Base-by-base conservation (phyloP, 2,113 vertebrate genomes). In the Miniopterus natalensis region DNA sequence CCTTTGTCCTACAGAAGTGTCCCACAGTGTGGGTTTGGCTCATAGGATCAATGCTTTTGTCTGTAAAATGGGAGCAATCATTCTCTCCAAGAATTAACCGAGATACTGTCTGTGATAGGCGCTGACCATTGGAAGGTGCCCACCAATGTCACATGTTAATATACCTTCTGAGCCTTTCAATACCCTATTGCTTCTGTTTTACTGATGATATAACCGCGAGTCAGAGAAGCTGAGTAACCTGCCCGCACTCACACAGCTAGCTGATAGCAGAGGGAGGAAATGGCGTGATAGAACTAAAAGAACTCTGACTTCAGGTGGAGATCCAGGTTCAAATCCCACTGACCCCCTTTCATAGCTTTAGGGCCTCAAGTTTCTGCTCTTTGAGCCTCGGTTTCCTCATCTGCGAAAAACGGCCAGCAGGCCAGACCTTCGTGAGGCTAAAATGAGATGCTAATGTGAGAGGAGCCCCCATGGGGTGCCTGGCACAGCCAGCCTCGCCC, bases 401-500 rank as follows among this genome's bases (percentile, higher is more conserved):
- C 51, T 81, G 53, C 25, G 8, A 85, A 49, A 14, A 9, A 1
- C 8, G 0, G 20, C 57, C 49, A 15, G n/a, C 74, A 65, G 79
- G 45, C 23, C 40, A 65, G 70, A 18, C 2, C 2, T 6, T 15
- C n/a, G 15, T 1, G 55, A 15, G 31, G 70, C 5, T 61, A 23
- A 3, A 36, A 45, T 11, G 70, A 79, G 42, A 29, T 20, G 9
- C 27, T 20, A 2, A 1, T 0, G 2, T 3, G 63, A 59, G 23
- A 9, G 27, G 1, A 10, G 29, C 42, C 0, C 0, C 11, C 1
- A 0, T 1, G 6, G 21, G 51, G 10, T 6, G 14, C 49, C 63
- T 6, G 23, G 45, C 49, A 25, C 4, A 5, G n/a, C 7, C 36
- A 1, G 40, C 23, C 84, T n/a, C 40, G 2, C 45, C 29, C 21